phyloP scores from a whole-genome alignment of 2,113 vertebrate genomes.

The Balaeniceps rex region DNA sequence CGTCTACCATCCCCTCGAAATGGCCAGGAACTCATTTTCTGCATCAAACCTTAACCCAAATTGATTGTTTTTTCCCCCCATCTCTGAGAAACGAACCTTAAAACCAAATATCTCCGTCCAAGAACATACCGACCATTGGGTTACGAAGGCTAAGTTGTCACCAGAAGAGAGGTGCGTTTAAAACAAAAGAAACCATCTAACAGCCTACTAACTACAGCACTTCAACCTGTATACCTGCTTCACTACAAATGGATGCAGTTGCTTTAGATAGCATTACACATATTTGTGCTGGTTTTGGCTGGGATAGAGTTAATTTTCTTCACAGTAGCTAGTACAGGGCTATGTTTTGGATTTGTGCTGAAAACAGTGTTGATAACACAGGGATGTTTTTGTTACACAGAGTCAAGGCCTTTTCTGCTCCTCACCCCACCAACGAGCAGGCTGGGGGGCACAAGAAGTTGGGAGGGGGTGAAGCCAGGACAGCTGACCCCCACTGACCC shows the following conservation, averaged over 20 bases:
- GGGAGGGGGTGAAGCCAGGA: too few species aligned
- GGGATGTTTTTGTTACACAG: too few species aligned
- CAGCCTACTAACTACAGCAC: not conserved
- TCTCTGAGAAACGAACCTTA: not conserved
- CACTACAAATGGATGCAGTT: not conserved
- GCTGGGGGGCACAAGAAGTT: too few species aligned
- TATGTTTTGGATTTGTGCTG: too few species aligned
- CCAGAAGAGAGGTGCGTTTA: not conserved
- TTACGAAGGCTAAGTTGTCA: not conserved
- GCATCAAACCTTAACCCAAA: not conserved
- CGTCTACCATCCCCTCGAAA: not conserved
- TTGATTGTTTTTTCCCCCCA: rapidly evolving
- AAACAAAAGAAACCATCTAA: not conserved
- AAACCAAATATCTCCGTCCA: not conserved
- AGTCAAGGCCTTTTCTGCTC: too few species aligned
- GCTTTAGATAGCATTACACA: not conserved
- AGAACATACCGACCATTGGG: not conserved
- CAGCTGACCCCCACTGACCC: too few species aligned
- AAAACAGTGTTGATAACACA: too few species aligned
- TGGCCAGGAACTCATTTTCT: not conserved
- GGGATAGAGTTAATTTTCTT: too few species aligned
- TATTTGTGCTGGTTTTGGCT: too few species aligned
- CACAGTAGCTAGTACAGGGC: too few species aligned
- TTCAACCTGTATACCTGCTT: not conserved
- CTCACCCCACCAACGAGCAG: too few species aligned